Evolutionary conservation across 2,113 vertebrate genomes (phyloP), one percentile per base, ranked within the genome.

Genomic region (Syngnathoides biaculeatus): DNA sequence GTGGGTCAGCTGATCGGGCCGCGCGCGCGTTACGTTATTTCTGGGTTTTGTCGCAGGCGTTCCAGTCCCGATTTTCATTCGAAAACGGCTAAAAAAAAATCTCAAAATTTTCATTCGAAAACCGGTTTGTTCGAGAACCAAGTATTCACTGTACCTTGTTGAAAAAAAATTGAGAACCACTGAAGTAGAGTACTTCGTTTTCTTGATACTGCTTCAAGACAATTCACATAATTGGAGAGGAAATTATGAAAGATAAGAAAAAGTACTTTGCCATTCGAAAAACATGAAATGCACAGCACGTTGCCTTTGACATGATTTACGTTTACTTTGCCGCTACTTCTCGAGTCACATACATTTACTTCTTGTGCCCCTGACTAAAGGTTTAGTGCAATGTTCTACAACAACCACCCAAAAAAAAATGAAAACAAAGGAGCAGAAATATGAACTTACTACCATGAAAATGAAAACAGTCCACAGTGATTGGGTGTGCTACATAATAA

Each of bases 391-490:
- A 43, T 43, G n/a, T 43, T n/a, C 60, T 43, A 62, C 60, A 43
- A 62, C 60, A 56, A 50, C 59, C 70, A 56, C 56, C 59, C 70
- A 64, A 43, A 58, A 6, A 42, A 63, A 8, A 19, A 59, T 59
- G 59, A 67, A 72, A 65, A 84, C 39, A 72, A 40, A 14, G 27
- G 64, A 72, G 62, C 61, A 61, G 17, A 71, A 68, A 71, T 79
- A 72, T 12, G 40, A 26, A 26, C 62, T 71, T 17, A 71, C 53
- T 52, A 56, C 22, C 30, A 2, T 68, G 62, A 72, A 67, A 73
- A 24, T 71, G 42, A 70, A 72, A 77, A 70, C 38, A 78, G 38
- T 62, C 80, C 87, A 90, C 90, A 91, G 87, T 88, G 87, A 83
- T 83, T 38, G 17, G 74, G 81, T 89, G 83, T 68, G 78, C 78